Evolutionary conservation across 2,888 invertebrate species (phyloP), one percentile per base, ranked within the genome.

Genomic region (Pilophorus perplexus): DNA sequence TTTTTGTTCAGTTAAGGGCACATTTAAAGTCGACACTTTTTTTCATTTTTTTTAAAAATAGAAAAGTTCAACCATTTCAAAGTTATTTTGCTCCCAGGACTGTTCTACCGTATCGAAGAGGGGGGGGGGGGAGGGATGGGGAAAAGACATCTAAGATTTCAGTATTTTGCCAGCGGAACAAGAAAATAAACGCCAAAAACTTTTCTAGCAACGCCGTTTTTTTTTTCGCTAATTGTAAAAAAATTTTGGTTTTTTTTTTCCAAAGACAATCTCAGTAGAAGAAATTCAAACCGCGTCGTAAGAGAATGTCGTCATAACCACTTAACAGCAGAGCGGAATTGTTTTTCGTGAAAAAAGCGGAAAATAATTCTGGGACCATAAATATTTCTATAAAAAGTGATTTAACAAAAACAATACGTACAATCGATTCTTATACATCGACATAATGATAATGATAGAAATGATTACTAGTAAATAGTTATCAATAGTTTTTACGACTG

Each of bases 21-120:
- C 55, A 55, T 55, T 55, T 20, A 46, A 55, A 28, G 55, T 55
- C 55, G 22, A 55, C 55, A 55, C 55, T 6, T 48, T 25, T 52
- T 52, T 52, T 16, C 16, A 52, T 12, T 22, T 22, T 33, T 55
- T 55, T 55, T 55, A 55, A 55, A 55, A 55, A 55, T 55, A 55
- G 55, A 55, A 55, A 50, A 46, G 38, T 37, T 55, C 33, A 55
- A 55, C 55, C 37, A 55, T 55, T 55, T 55, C 37, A 27, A 28
- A 28, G 52, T 67, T 64, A 40, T 38, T 67, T 64, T 67, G 64
- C 64, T 67, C 64, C 64, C 64, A 55, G 64, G 52, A 59, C 65
- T 55, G 54, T 52, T 44, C 67, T 57, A 67, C 37, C 57, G 57
- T 64, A n/a, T n/a, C n/a, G n/a, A n/a, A n/a, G n/a, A n/a, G n/a